Conservation (phyloP, 2,888 invertebrate genomes). For the Habrosyne pyritoides region DNA sequence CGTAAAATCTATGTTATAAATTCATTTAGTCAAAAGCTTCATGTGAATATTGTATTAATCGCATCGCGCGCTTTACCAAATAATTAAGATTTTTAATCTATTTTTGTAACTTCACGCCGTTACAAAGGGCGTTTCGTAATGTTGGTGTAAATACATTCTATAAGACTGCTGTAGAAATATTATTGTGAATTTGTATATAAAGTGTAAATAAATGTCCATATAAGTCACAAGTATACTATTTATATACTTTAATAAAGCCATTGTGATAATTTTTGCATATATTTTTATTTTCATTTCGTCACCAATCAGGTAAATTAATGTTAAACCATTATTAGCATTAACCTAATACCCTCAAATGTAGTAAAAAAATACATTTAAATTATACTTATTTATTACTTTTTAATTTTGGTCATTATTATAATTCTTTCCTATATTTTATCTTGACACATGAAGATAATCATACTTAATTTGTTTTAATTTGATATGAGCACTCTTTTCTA, state of each 20-base stretch:
- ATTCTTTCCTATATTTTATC: too few species aligned
- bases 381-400: not conserved
- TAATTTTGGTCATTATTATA: too few species aligned
- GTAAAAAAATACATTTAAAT: too few species aligned
- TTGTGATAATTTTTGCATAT: conserved; percentile 83
- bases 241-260: conserved; percentile 84
- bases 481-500: too few species aligned
- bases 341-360: too few species aligned
- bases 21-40: conserved; percentile 73
- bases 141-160: conserved; percentile 80
- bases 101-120: conserved; percentile 80
- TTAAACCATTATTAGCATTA: too few species aligned
- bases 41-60: conserved; percentile 74
- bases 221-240: conserved; percentile 83
- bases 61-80: conserved; percentile 81
- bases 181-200: conserved; percentile 80
- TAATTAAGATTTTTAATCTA: conserved; percentile 76
- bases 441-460: too few species aligned
- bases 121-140: conserved; percentile 72
- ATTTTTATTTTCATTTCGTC: conserved; percentile 52
- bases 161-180: conserved; percentile 82
- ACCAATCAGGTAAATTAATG: conserved; percentile 8
- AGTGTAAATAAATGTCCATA: conserved; percentile 80
- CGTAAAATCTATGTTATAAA: conserved; percentile 48
- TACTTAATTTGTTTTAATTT: too few species aligned